These are phyloP conservation scores for Engraulis encrasicolus DNA, from an alignment of 2,113 vertebrate genomes.

Conservation along the genomic window DNA sequence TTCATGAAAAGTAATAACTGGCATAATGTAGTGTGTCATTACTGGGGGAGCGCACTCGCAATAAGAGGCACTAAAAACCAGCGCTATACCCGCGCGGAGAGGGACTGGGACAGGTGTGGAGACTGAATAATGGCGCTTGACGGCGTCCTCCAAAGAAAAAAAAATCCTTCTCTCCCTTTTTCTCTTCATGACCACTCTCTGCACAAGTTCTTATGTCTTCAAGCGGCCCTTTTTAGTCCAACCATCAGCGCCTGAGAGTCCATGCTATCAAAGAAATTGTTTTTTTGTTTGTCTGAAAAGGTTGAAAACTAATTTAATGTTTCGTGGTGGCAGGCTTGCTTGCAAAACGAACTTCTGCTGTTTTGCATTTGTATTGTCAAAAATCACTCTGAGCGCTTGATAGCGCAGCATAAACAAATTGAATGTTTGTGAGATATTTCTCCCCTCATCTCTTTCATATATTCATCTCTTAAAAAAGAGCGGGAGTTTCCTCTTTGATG, in stretches of 20 bases:
- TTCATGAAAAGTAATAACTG: slow-evolving; percentile 47
- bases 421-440: neutral
- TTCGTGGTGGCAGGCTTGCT: neutral
- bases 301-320: neutral
- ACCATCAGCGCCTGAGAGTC: neutral
- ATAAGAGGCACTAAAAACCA: slow-evolving; percentile 1
- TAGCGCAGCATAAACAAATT: neutral
- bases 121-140: slow-evolving; percentile 19
- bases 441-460: neutral
- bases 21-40: slow-evolving; percentile 54
- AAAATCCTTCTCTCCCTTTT: neutral
- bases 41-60: slow-evolving; percentile 39
- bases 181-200: too few relatives aligned
- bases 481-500: slow-evolving; percentile 17
- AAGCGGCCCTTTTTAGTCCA: neutral
- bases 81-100: slow-evolving; percentile 22
- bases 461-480: slow-evolving; percentile 44
- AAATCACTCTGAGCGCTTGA: neutral
- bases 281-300: neutral
- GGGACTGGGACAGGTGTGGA: slow-evolving; percentile 32
- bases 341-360: neutral
- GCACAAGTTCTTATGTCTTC: neutral
- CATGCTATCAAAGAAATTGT: neutral
- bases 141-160: neutral
- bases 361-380: neutral